Evolutionary conservation across 1,140 invertebrate species (phyloP).

Genomic region (Melipona quadrifasciata): DNA sequence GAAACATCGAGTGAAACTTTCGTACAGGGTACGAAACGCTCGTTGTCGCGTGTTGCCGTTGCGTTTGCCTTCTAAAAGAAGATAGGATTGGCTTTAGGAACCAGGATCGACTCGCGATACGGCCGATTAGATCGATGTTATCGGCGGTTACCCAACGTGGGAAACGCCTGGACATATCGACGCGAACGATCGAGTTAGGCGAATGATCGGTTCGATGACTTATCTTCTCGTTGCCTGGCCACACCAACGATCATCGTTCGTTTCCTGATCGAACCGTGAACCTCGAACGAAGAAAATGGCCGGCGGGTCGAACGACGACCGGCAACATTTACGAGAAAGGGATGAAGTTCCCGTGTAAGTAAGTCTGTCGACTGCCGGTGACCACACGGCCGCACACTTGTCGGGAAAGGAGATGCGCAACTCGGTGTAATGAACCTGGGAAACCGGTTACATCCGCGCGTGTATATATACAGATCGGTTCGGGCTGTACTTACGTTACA

Average conservation of each 20-base stretch:
- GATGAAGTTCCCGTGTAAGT: slow-evolving; percentile 70
- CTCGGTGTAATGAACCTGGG: slow-evolving; percentile 81
- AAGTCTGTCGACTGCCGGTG: slow-evolving; percentile 65
- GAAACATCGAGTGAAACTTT: not conserved
- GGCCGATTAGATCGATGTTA: slow-evolving; percentile 53
- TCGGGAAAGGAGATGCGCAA: slow-evolving; percentile 79
- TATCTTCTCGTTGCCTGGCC: slow-evolving; percentile 43
- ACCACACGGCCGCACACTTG: slow-evolving; percentile 73
- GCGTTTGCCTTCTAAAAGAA: not conserved
- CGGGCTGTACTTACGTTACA: slow-evolving; percentile 71
- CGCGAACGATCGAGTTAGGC: slow-evolving; percentile 29
- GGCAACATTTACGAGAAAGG: slow-evolving; percentile 65
- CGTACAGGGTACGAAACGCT: not conserved
- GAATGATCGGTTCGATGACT: slow-evolving; percentile 58
- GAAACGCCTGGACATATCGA: slow-evolving; percentile 32
- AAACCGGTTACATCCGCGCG: slow-evolving; percentile 79
- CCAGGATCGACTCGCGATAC: slow-evolving; percentile 29
- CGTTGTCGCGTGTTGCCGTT: not conserved
- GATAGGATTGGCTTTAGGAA: slow-evolving; percentile 7
- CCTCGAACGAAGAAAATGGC: slow-evolving; percentile 32
- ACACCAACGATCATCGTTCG: slow-evolving; percentile 25
- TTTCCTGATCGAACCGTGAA: slow-evolving; percentile 56
- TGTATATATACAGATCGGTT: slow-evolving; percentile 74
- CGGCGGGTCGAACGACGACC: slow-evolving; percentile 1
- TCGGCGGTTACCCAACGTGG: slow-evolving; percentile 27